A percentile compares a stretch with the other conserved stretches of the same genome.
phyloP scores from a whole-genome alignment of 2,888 invertebrate species.

The Microchrysa polita region DNA sequence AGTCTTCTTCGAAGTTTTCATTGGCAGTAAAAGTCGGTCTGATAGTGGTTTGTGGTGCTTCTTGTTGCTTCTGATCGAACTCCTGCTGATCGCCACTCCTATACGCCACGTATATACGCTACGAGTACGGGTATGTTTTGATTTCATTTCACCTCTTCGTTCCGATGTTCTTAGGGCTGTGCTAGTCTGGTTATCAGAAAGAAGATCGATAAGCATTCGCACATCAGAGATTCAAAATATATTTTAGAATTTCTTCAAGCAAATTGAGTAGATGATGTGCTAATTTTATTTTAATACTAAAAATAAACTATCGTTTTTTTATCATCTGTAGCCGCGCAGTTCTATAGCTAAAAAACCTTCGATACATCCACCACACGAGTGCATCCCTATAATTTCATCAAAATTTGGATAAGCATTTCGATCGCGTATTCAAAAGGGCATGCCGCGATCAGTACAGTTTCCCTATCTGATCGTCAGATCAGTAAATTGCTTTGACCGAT shows the following conservation, averaged over 20 bases:
- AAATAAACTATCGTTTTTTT: no score
- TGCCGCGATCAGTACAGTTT: conserved; percentile 51
- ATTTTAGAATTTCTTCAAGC: no score
- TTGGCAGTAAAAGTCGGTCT: conserved; percentile 24
- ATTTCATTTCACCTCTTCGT: conserved; percentile 4
- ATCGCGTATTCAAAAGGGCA: conserved; percentile 36
- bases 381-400: no score
- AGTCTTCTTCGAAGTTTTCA: conserved; percentile 8
- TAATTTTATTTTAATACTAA: no score
- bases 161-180: not conserved
- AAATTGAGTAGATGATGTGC: no score
- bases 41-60: not conserved
- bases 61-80: conserved; percentile 35
- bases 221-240: no score
- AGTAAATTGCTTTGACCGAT: conserved; percentile 51
- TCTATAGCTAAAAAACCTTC: no score
- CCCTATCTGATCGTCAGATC: conserved; percentile 51
- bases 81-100: conserved; percentile 8
- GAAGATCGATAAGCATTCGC: no score
- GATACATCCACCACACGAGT: no score
- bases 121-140: not conserved
- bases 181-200: no score
- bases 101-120: not conserved
- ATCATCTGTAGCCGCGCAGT: no score
- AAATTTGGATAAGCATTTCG: not conserved